Evolutionary conservation across 1,140 invertebrate genomes (phyloP).

Genomic region (Diabrotica virgifera): DNA sequence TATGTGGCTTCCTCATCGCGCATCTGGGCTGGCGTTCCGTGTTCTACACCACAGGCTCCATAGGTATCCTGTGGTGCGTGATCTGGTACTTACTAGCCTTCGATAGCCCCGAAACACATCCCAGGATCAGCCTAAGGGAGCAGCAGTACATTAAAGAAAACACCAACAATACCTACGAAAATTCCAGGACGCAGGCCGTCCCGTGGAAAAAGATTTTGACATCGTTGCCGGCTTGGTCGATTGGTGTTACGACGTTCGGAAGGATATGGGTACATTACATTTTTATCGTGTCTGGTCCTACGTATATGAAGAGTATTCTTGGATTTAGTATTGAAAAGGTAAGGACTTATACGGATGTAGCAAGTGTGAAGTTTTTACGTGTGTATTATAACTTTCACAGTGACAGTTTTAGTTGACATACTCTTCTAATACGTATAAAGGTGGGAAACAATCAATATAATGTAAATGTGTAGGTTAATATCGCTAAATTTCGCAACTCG

Average conservation of each 20-base stretch:
- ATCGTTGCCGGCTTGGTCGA: conserved; percentile 77
- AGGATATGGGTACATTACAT: conserved; percentile 72
- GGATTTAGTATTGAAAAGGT: conserved; percentile 67
- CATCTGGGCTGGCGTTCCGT: conserved; percentile 64
- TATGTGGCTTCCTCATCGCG: conserved; percentile 68
- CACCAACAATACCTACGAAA: conserved; percentile 55
- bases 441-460: no score
- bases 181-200: conserved; percentile 50
- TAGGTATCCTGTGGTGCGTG: conserved; percentile 59
- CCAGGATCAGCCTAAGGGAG: conserved; percentile 68
- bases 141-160: conserved; percentile 66
- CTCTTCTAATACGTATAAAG: no score
- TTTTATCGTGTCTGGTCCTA: conserved; percentile 68
- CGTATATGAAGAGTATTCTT: conserved; percentile 68
- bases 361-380: no score
- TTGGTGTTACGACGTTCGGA: conserved; percentile 70
- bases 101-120: conserved; percentile 70
- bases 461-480: no score
- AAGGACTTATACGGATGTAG: conserved; percentile 22
- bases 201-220: conserved; percentile 77
- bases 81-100: conserved; percentile 75
- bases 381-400: no score
- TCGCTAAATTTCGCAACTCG: no score
- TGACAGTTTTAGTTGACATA: no score
- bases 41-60: conserved; percentile 69